Evolutionary conservation across 2,888 invertebrate species (phyloP), one percentile per base, ranked within the genome.

Genomic region (Liodrosophila aerea): DNA sequence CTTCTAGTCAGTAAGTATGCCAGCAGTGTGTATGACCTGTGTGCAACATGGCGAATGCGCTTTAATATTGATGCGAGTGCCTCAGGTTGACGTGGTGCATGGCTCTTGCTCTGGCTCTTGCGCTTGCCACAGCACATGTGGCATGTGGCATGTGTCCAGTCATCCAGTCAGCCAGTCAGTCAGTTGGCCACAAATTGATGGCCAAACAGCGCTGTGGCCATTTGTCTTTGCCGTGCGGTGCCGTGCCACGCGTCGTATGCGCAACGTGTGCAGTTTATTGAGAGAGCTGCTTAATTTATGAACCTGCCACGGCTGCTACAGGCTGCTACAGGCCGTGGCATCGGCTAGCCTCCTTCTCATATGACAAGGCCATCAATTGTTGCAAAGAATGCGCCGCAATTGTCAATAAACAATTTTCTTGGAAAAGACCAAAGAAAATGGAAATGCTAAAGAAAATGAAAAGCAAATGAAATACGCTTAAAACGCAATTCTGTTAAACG

Each of bases 401-500:
- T 71, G 83, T 62, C 73, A 73, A 73, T 83, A 80, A 80, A 80
- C 84, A 85, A 80, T 73, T 64, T 59, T 52, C 39, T 34, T 56
- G 12, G 34, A 31, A 44, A 7, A 15, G n/a, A n/a, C n/a, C n/a
- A n/a, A n/a, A n/a, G n/a, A n/a, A n/a, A n/a, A n/a, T n/a, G n/a
- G n/a, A n/a, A n/a, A n/a, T n/a, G n/a, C n/a, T n/a, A n/a, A n/a
- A 9, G 30, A 7, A 30, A 11, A 12, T 13, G 46, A 11, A 13
- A 18, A 22, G 50, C 44, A 31, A 13, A 5, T 16, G 33, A 59
- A 54, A 65, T 60, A 64, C 61, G 61, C 67, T 63, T 75, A 73
- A 81, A 84, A 66, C 77, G 84, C 84, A 81, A 83, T 83, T 81
- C 63, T 62, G 68, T 85, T 80, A 85, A 80, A 80, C 76, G 77